Conservation (phyloP, 2,113 vertebrate genomes). For the Catagonus wagneri region DNA sequence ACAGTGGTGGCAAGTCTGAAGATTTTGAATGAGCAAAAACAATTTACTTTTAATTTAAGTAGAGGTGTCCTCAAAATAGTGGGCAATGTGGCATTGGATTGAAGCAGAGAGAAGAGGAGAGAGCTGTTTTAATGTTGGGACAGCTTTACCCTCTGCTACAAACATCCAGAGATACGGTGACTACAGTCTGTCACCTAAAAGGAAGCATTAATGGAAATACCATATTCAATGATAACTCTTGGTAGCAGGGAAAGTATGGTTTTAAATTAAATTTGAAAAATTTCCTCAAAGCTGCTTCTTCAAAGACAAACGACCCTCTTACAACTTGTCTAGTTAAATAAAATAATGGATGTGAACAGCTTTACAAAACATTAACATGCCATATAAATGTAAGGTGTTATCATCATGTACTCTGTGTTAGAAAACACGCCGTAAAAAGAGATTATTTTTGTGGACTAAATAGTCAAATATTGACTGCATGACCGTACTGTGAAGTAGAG, state of each 20-base stretch:
- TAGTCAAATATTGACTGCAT: constrained; percentile 30
- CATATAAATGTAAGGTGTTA: constrained; percentile 34
- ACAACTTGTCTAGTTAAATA: constrained; percentile 61
- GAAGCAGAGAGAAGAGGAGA: neutral
- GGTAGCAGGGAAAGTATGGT: neutral
- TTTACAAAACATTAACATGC: constrained; percentile 32
- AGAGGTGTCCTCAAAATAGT: neutral
- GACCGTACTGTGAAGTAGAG: constrained; percentile 7
- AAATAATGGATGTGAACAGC: constrained; percentile 58
- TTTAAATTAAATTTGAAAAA: constrained; percentile 65
- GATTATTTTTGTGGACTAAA: constrained; percentile 48
- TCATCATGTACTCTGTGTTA: neutral
- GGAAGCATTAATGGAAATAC: neutral
- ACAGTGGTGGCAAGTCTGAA: neutral
- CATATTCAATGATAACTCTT: neutral
- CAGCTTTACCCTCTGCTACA: neutral
- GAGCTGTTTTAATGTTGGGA: neutral
- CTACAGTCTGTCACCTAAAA: neutral
- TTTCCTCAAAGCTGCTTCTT: constrained; percentile 55
- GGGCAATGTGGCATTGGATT: neutral
- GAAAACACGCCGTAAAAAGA: constrained; percentile 50
- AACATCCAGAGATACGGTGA: neutral
- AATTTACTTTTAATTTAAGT: neutral
- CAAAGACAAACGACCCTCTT: constrained; percentile 72
- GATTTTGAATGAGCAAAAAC: neutral